phyloP scores from a whole-genome alignment of 2,113 vertebrate species.

The Balaeniceps rex region DNA sequence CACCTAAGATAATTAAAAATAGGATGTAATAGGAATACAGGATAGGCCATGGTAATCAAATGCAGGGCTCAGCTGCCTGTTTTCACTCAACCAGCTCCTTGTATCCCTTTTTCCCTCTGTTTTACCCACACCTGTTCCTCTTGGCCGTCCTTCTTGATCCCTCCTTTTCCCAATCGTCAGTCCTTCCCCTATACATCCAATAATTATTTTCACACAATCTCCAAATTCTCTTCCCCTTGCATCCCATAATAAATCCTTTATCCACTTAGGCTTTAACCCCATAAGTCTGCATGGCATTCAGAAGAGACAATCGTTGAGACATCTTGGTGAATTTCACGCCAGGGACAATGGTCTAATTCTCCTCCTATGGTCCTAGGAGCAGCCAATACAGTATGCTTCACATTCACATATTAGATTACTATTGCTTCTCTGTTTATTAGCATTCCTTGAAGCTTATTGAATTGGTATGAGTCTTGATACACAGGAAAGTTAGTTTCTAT shows the following conservation, averaged over 20 bases:
- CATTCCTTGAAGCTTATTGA: not conserved
- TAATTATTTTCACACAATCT: not conserved
- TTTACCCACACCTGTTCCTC: not conserved
- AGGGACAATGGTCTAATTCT: not conserved
- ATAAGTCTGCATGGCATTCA: not conserved
- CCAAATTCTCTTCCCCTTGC: not conserved
- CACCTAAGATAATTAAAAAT: not conserved
- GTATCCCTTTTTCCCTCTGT: not conserved
- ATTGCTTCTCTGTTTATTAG: not conserved
- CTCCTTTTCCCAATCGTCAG: not conserved
- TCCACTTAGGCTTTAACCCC: not conserved
- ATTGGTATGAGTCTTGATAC: not conserved
- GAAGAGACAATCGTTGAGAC: not conserved
- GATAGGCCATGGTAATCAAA: not conserved
- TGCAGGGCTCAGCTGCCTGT: not conserved
- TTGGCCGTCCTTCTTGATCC: not conserved
- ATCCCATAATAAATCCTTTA: not conserved
- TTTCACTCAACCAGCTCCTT: not conserved
- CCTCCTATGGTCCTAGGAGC: not conserved
- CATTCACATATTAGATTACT: not conserved
- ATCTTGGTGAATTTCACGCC: not conserved
- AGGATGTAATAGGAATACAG: not conserved
- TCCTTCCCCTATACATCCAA: not conserved
- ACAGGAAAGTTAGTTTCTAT: not conserved
- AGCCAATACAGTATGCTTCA: not conserved